Percentiles rank a stretch among this genome's conserved stretches.
Evolutionary conservation across 2,113 vertebrate species (phyloP).

Genomic region (Piaya cayana): DNA sequence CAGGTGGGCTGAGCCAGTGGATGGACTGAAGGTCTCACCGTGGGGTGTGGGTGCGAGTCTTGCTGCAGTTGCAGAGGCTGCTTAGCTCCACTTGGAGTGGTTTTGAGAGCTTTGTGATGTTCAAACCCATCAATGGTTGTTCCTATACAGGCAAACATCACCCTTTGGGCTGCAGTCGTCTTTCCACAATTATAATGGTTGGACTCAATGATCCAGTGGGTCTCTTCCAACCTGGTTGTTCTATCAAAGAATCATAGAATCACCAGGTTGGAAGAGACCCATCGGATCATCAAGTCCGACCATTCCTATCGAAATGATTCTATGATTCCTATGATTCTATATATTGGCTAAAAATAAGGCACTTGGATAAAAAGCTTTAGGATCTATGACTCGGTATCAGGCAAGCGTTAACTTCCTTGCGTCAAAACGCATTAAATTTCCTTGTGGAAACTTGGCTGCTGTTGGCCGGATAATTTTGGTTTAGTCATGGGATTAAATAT

Average conservation of each 20-base stretch:
- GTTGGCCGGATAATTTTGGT: accelerated
- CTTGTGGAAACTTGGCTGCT: neutral
- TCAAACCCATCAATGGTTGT: accelerated
- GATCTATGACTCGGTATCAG: neutral
- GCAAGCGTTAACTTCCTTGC: neutral
- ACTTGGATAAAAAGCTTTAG: neutral
- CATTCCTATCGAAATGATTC: too few relatives aligned
- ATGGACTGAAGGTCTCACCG: accelerated
- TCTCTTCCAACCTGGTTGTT: too few relatives aligned
- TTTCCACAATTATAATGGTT: neutral
- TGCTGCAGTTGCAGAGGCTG: neutral
- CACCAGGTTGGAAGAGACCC: too few relatives aligned
- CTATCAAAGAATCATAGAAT: too few relatives aligned
- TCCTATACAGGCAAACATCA: neutral
- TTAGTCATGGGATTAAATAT: neutral
- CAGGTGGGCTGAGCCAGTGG: accelerated
- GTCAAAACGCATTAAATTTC: neutral
- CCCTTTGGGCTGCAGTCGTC: accelerated
- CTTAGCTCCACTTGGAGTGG: accelerated
- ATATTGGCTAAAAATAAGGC: accelerated
- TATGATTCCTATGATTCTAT: too few relatives aligned
- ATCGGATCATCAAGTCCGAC: too few relatives aligned
- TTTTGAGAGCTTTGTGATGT: accelerated
- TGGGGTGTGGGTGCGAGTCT: accelerated
- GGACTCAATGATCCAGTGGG: too few relatives aligned